Conservation (phyloP, 2,888 invertebrate genomes). For the Agriopis marginaria region DNA sequence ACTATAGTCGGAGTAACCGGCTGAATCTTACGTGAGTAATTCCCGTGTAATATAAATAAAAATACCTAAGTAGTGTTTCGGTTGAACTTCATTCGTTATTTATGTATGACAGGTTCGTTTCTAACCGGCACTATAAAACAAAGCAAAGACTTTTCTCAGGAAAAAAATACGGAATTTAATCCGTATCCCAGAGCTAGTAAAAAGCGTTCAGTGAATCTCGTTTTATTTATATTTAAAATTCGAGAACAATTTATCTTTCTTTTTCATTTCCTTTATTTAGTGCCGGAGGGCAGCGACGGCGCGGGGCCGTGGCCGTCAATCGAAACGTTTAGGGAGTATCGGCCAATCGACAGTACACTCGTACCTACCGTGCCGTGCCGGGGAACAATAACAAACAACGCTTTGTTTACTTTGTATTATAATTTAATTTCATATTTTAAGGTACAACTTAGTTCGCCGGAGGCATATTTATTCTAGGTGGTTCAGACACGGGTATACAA, state of each 20-base stretch:
- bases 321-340: constrained; percentile 2
- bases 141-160: constrained; percentile 8
- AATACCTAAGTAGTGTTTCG: too few relatives aligned
- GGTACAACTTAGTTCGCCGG: background rate
- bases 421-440: background rate
- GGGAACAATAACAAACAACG: constrained; percentile 1
- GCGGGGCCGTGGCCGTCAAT: constrained; percentile 1
- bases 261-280: constrained; percentile 26
- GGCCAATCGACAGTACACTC: background rate
- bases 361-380: too few relatives aligned
- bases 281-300: constrained; percentile 1
- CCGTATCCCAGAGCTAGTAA: constrained; percentile 20
- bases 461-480: background rate
- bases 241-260: constrained; percentile 28
- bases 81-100: background rate
- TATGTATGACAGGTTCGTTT: background rate
- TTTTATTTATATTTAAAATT: constrained; percentile 32
- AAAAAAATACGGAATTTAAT: constrained; percentile 25
- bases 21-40: too few relatives aligned
- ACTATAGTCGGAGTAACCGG: too few relatives aligned
- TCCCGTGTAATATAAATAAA: too few relatives aligned
- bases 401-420: constrained; percentile 1
- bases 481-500: too few relatives aligned
- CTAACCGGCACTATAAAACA: background rate
- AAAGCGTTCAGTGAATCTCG: constrained; percentile 20